Evolutionary conservation across 2,113 vertebrate species (phyloP).

Genomic region (Beaufortia kweichowensis): DNA sequence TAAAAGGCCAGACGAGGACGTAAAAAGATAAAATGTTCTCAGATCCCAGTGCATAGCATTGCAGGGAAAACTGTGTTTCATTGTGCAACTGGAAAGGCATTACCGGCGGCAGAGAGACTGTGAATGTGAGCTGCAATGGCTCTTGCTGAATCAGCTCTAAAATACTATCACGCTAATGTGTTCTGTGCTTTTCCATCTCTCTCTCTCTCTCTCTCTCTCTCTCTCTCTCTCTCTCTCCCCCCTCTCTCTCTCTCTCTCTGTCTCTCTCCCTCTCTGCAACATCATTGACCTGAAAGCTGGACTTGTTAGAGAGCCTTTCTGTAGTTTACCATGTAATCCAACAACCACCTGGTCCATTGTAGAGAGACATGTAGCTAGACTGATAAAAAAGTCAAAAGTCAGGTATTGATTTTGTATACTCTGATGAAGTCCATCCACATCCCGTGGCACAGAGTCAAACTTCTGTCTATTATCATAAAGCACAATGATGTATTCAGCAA

Average conservation of each 20-base stretch:
- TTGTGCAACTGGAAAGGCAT: constrained; percentile 38
- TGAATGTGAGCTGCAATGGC: constrained; percentile 38
- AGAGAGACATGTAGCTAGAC: not conserved
- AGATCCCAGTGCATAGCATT: constrained; percentile 18
- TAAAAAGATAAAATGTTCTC: constrained; percentile 22
- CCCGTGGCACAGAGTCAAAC: not conserved
- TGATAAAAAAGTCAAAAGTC: not conserved
- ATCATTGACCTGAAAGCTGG: constrained; percentile 52
- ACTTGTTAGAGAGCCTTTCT: constrained; percentile 34
- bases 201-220: constrained; percentile 47
- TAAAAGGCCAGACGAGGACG: too few relatives aligned
- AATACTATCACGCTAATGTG: constrained; percentile 45
- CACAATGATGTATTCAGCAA: not conserved
- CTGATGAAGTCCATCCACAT: not conserved
- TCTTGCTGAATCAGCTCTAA: constrained; percentile 49
- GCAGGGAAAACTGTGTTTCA: constrained; percentile 28
- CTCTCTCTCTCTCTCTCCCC: constrained; percentile 45
- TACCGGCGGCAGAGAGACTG: constrained; percentile 34
- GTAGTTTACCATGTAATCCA: constrained; percentile 16
- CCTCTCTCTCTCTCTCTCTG: constrained; percentile 46
- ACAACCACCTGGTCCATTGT: not conserved
- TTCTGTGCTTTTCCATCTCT: constrained; percentile 45
- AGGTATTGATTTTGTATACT: too few relatives aligned
- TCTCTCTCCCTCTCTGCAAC: constrained; percentile 47
- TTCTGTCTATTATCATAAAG: not conserved